A percentile compares a stretch with the other conserved stretches of the same genome.
These are phyloP conservation scores for Cacatua alba DNA, from an alignment of 2,113 vertebrate species.

Conservation along the genomic window DNA sequence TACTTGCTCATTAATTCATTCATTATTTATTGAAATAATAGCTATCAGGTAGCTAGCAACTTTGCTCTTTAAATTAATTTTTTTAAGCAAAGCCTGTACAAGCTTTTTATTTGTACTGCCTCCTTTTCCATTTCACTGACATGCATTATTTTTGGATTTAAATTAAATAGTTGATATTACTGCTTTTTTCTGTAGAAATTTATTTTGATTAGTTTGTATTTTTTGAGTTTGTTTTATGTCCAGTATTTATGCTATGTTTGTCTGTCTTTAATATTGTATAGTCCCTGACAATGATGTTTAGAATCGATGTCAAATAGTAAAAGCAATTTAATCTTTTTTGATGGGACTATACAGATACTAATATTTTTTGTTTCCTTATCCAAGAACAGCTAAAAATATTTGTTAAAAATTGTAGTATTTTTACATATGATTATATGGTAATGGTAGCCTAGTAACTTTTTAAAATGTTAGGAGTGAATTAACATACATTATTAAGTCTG, in stretches of 20 bases:
- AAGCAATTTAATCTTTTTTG: constrained; percentile 11
- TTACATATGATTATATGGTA: neutral
- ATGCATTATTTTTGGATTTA: constrained; percentile 48
- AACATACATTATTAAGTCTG: neutral
- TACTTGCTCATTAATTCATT: constrained; percentile 7
- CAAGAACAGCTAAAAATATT: constrained; percentile 83
- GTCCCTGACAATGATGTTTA: constrained; percentile 65
- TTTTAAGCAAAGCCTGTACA: constrained; percentile 13
- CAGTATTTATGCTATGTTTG: constrained; percentile 61
- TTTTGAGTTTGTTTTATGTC: constrained; percentile 53
- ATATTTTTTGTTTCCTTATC: constrained; percentile 83
- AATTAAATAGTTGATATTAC: constrained; percentile 40
- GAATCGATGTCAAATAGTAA: neutral
- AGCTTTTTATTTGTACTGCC: constrained; percentile 55
- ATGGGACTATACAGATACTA: constrained; percentile 77
- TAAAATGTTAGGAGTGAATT: neutral
- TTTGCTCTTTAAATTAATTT: constrained; percentile 57
- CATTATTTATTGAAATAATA: neutral
- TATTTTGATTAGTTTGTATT: constrained; percentile 58
- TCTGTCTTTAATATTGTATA: constrained; percentile 75
- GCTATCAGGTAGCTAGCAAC: constrained; percentile 56
- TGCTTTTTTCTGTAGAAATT: constrained; percentile 44
- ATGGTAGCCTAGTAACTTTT: neutral
- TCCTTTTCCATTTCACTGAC: constrained; percentile 53
- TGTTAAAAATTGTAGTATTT: neutral